Conservation (phyloP, 1,140 invertebrate species). For the Dermatophagoides farinae region DNA sequence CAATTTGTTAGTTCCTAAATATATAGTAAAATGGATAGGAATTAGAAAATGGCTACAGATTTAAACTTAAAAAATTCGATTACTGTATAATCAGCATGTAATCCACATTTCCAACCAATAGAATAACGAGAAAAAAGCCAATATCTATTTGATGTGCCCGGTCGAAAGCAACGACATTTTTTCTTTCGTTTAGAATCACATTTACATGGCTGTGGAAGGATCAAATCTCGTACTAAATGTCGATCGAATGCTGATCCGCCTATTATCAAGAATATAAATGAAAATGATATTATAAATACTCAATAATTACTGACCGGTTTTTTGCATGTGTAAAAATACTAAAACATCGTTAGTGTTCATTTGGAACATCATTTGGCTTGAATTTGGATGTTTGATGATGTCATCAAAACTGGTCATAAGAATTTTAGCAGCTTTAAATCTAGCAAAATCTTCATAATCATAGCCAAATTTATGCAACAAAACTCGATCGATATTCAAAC, state of each 20-base stretch:
- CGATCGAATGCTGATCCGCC: slow-evolving; percentile 74
- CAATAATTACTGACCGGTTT: slow-evolving; percentile 39
- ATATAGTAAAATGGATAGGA: neutral
- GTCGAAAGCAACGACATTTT: slow-evolving; percentile 37
- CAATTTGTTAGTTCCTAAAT: slow-evolving; percentile 24
- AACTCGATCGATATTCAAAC: neutral
- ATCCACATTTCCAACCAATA: slow-evolving; percentile 93
- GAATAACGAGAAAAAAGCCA: slow-evolving; percentile 98
- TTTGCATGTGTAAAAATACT: slow-evolving; percentile 96
- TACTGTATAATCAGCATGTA: slow-evolving; percentile 88
- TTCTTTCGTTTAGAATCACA: slow-evolving; percentile 47
- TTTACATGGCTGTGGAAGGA: slow-evolving; percentile 61
- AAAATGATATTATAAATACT: neutral
- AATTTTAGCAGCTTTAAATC: slow-evolving; percentile 12
- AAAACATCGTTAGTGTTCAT: slow-evolving; percentile 79
- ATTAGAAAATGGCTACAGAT: neutral
- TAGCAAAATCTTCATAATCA: neutral
- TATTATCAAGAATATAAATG: neutral
- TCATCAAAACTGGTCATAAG: slow-evolving; percentile 16
- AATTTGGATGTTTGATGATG: slow-evolving; percentile 14
- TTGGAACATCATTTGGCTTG: slow-evolving; percentile 22
- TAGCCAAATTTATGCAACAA: neutral
- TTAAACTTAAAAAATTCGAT: neutral
- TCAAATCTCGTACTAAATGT: slow-evolving; percentile 79
- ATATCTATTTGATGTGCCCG: slow-evolving; percentile 49